These are phyloP conservation scores for Drosophila pachea DNA, from an alignment of 1,140 invertebrate species.

Conservation along the genomic window DNA sequence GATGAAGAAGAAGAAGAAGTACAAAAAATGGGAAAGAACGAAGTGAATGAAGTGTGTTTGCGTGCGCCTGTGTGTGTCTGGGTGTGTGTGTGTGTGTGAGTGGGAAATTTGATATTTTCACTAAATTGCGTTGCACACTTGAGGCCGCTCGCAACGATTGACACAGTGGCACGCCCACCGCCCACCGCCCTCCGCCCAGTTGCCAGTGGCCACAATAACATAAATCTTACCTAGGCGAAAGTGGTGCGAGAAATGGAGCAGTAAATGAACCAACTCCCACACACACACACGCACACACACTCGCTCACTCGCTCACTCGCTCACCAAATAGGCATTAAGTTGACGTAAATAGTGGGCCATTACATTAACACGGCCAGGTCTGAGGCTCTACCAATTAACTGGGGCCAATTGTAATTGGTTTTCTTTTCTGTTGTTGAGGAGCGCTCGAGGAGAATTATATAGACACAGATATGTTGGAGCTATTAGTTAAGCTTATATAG, in stretches of 20 bases:
- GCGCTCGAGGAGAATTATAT: conserved; percentile 17
- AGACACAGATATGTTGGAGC: conserved; percentile 10
- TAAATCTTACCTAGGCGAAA: conserved; percentile 69
- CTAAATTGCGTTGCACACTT: conserved; percentile 76
- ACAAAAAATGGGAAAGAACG: conserved; percentile 33
- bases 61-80: conserved; percentile 31
- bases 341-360: conserved; percentile 78
- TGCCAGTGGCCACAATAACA: conserved; percentile 38
- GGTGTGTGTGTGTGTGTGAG: conserved; percentile 43
- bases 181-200: conserved; percentile 24
- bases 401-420: conserved; percentile 65
- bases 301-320: conserved; percentile 4
- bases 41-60: conserved; percentile 37
- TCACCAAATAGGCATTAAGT: conserved; percentile 70
- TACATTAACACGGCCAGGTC: conserved; percentile 64
- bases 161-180: conserved; percentile 32
- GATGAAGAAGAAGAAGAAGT: background rate
- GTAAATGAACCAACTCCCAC: conserved; percentile 56
- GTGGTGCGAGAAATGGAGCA: conserved; percentile 60
- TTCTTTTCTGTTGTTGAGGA: conserved; percentile 10
- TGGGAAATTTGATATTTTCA: conserved; percentile 76
- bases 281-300: conserved; percentile 16
- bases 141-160: conserved; percentile 54
- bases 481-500: conserved; percentile 14
- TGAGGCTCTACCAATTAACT: conserved; percentile 56